Percentiles rank a stretch among this genome's conserved stretches.
Conservation (phyloP, 2,113 vertebrate species). For the Malaclemys terrapin region DNA sequence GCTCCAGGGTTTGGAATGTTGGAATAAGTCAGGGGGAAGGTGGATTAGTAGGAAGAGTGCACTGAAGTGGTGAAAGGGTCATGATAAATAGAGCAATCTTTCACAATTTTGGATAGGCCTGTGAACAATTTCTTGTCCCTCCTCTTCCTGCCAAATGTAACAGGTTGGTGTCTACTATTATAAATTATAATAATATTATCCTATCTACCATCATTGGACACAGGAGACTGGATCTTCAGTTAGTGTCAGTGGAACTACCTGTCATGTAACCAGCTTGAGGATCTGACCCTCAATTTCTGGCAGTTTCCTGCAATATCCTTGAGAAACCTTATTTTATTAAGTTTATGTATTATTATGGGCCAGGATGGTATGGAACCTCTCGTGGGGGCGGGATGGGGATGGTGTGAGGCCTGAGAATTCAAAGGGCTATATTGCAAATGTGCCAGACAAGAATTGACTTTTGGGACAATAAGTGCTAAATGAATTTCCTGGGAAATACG, state of each 20-base stretch:
- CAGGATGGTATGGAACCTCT: neutral
- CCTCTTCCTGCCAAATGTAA: neutral
- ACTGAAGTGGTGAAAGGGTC: neutral
- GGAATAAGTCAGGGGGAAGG: neutral
- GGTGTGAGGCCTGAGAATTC: neutral
- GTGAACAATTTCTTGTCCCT: neutral
- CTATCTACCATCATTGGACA: accelerated
- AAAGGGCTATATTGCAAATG: neutral
- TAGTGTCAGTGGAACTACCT: neutral
- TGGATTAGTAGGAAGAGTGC: neutral
- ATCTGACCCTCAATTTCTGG: neutral
- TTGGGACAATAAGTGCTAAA: neutral
- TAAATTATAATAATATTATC: neutral
- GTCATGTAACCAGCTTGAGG: neutral
- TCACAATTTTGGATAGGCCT: neutral
- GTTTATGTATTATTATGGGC: neutral
- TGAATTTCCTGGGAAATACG: neutral
- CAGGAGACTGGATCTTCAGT: neutral
- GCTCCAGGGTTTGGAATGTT: neutral
- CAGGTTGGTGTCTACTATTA: neutral
- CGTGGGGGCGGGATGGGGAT: too few species aligned
- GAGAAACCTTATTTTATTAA: neutral
- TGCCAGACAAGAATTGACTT: neutral
- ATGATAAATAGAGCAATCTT: neutral
- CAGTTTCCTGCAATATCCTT: neutral